Evolutionary conservation across 2,888 invertebrate species (phyloP).

Genomic region (Acanthopleura granulata): DNA sequence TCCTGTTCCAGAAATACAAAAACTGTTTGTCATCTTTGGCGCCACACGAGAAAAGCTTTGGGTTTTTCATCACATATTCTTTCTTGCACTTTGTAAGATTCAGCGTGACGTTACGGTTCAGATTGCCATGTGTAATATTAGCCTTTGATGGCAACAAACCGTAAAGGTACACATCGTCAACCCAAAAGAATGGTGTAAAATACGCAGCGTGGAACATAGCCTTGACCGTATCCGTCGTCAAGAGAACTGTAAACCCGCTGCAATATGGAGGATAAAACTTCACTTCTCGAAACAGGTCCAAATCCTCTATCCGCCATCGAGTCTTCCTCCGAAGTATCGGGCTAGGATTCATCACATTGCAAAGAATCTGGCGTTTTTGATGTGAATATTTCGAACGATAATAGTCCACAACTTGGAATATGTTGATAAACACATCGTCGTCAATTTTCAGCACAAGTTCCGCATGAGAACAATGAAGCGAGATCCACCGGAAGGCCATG

Average conservation of each 20-base stretch:
- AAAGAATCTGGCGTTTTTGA: neutral
- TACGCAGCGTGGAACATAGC: neutral
- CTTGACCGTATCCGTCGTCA: neutral
- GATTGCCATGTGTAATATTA: neutral
- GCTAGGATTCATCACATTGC: neutral
- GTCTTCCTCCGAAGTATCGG: neutral
- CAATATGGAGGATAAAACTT: neutral
- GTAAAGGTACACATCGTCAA: neutral
- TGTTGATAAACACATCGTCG: constrained; percentile 1
- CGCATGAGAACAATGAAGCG: neutral
- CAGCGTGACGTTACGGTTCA: neutral
- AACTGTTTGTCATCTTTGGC: neutral
- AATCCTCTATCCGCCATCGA: neutral
- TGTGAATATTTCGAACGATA: neutral
- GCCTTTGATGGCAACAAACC: neutral
- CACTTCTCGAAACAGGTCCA: neutral
- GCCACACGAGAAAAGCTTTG: neutral
- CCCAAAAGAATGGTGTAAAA: neutral
- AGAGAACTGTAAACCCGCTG: neutral
- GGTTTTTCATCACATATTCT: neutral
- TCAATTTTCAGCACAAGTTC: neutral
- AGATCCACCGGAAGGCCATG: neutral
- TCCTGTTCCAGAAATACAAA: neutral
- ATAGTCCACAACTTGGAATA: neutral
- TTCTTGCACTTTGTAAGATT: neutral